Evolutionary conservation across 2,888 invertebrate species (phyloP).

Genomic region (Sarcophaga carnaria): DNA sequence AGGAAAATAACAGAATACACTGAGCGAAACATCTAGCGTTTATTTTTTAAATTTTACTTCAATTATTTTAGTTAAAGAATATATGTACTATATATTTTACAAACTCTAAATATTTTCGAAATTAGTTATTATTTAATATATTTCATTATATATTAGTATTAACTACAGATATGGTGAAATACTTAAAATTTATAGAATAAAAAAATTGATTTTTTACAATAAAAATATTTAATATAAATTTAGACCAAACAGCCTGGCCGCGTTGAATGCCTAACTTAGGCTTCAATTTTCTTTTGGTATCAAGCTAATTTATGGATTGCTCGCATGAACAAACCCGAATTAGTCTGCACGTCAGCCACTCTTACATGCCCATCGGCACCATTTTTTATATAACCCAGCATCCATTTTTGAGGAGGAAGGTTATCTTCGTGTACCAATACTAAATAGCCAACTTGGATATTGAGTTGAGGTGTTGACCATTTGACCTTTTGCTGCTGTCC

Average conservation of each 20-base stretch:
- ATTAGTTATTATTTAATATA: too few species aligned
- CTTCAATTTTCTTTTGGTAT: conserved; percentile 29
- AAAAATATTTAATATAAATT: background rate
- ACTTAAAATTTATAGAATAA: too few species aligned
- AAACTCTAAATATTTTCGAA: too few species aligned
- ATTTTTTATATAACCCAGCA: background rate
- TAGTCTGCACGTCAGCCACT: conserved; percentile 8
- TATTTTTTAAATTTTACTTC: too few species aligned
- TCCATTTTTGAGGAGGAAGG: conserved; percentile 14
- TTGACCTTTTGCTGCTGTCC: conserved; percentile 3
- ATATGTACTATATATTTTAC: too few species aligned
- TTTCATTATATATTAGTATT: too few species aligned
- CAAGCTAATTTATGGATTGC: conserved; percentile 33
- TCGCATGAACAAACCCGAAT: background rate
- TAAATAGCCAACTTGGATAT: conserved; percentile 13
- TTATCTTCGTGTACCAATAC: conserved; percentile 31
- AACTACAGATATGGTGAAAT: too few species aligned
- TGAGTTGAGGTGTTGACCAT: conserved; percentile 8
- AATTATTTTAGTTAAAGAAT: too few species aligned
- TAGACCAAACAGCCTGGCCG: conserved; percentile 9
- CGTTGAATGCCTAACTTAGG: conserved; percentile 24
- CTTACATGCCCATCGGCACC: conserved; percentile 12
- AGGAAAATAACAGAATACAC: too few species aligned
- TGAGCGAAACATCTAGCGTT: too few species aligned
- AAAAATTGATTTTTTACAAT: too few species aligned